Percentiles rank a stretch among this genome's conserved stretches.
phyloP scores from a whole-genome alignment of 2,113 vertebrate species.

The Bostrychus sinensis region DNA sequence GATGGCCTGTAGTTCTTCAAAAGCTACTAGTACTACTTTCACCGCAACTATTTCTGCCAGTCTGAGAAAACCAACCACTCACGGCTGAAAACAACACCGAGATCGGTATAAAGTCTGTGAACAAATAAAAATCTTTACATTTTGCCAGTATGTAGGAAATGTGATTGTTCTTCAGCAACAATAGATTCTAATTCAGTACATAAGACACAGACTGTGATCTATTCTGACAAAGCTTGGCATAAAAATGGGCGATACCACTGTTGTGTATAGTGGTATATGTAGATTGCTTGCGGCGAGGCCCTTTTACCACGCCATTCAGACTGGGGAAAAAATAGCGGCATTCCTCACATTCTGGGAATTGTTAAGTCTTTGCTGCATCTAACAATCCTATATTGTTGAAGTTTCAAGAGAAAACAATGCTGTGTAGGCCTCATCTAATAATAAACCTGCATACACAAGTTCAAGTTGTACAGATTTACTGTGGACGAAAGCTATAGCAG shows the following conservation, averaged over 20 bases:
- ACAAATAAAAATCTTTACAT: too few species aligned
- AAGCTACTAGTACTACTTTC: too few species aligned
- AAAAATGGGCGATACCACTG: background rate
- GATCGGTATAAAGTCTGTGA: too few species aligned
- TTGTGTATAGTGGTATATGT: slow-evolving; percentile 16
- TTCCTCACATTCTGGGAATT: slow-evolving; percentile 68
- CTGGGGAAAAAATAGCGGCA: slow-evolving; percentile 41
- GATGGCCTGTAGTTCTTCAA: too few species aligned
- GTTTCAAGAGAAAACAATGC: slow-evolving; percentile 48
- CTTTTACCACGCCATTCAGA: slow-evolving; percentile 41
- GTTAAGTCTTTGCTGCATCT: slow-evolving; percentile 58
- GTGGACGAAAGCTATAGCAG: background rate
- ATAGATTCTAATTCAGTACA: too few species aligned
- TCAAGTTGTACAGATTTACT: slow-evolving; percentile 14
- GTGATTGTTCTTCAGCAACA: too few species aligned
- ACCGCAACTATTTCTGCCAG: too few species aligned
- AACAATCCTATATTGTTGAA: slow-evolving; percentile 38
- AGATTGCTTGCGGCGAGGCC: slow-evolving; percentile 44
- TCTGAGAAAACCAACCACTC: too few species aligned
- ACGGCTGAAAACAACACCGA: too few species aligned
- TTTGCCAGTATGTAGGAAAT: too few species aligned
- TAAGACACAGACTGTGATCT: background rate
- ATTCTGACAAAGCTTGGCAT: background rate
- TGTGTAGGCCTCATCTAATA: slow-evolving; percentile 40
- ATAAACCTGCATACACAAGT: slow-evolving; percentile 20